These are phyloP conservation scores for Philereme vetulata DNA, from an alignment of 2,888 invertebrate species.

Conservation along the genomic window DNA sequence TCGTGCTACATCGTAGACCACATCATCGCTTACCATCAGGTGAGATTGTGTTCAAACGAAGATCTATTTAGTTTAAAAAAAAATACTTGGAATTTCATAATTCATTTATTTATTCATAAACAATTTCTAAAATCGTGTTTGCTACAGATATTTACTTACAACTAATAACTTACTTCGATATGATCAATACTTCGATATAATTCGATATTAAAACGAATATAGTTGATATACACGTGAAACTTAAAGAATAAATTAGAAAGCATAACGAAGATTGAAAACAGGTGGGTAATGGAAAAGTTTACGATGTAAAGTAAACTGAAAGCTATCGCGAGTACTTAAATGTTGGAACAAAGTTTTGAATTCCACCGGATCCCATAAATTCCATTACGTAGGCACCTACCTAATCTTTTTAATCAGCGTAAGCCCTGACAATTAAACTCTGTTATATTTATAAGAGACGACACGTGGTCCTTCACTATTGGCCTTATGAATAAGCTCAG, in stretches of 20 bases:
- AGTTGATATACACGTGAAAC: constrained; percentile 25
- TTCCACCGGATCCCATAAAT: constrained; percentile 32
- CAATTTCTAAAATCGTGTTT: too few relatives aligned
- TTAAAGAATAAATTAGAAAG: constrained; percentile 23
- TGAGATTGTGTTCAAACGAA: too few relatives aligned
- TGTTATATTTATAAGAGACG: neutral
- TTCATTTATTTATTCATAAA: too few relatives aligned
- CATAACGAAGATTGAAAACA: constrained; percentile 29
- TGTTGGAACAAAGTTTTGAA: constrained; percentile 34
- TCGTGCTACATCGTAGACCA: too few relatives aligned
- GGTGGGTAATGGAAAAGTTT: constrained; percentile 35
- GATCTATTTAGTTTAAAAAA: too few relatives aligned
- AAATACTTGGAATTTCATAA: too few relatives aligned
- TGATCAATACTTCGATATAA: too few relatives aligned
- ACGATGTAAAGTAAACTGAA: constrained; percentile 28
- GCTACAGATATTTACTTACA: too few relatives aligned
- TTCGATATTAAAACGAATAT: constrained; percentile 2
- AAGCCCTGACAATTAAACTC: constrained; percentile 3
- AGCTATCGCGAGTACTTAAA: constrained; percentile 38
- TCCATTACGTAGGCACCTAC: constrained; percentile 18
- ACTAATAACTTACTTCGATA: too few relatives aligned
- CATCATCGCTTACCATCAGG: too few relatives aligned
- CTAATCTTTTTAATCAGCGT: constrained; percentile 26
- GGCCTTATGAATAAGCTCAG: too few relatives aligned
- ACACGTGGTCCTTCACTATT: too few relatives aligned